Percentiles rank a stretch among this genome's conserved stretches.
These are phyloP conservation scores for Eremophila alpestris DNA, from an alignment of 2,797 vertebrate species.

Conservation along the genomic window DNA sequence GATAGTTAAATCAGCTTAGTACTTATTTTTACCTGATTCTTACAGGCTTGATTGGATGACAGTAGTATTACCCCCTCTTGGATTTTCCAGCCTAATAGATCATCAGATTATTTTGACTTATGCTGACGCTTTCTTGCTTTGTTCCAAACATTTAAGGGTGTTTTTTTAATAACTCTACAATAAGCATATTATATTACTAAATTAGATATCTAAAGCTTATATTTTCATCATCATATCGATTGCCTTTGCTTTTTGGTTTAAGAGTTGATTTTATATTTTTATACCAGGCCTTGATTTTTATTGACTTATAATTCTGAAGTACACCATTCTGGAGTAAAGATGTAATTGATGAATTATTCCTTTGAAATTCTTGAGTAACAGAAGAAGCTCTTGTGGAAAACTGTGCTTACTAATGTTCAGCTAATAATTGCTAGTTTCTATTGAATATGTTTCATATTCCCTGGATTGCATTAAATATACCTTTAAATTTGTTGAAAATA, in stretches of 20 bases:
- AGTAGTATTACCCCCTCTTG: fast-evolving
- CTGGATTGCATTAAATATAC: neutral
- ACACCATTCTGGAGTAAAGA: neutral
- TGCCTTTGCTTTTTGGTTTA: neutral
- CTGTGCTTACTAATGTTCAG: neutral
- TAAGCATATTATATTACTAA: neutral
- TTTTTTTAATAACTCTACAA: neutral
- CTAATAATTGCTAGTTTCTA: neutral
- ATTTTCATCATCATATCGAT: neutral
- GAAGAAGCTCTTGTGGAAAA: neutral
- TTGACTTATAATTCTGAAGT: neutral
- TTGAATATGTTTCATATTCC: neutral
- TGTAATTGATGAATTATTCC: neutral
- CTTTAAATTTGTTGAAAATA: neutral
- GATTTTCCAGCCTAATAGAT: neutral
- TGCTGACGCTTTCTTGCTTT: neutral
- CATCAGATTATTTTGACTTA: neutral
- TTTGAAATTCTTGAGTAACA: neutral
- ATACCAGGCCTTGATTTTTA: neutral
- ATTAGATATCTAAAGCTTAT: neutral
- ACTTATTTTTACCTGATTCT: neutral
- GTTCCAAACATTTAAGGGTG: fast-evolving
- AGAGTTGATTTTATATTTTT: neutral
- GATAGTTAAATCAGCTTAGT: neutral
- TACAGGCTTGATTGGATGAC: neutral